A percentile compares a stretch with the other conserved stretches of the same genome.
Evolutionary conservation across 2,113 vertebrate species (phyloP).

Genomic region (Hemibagrus wyckioides): DNA sequence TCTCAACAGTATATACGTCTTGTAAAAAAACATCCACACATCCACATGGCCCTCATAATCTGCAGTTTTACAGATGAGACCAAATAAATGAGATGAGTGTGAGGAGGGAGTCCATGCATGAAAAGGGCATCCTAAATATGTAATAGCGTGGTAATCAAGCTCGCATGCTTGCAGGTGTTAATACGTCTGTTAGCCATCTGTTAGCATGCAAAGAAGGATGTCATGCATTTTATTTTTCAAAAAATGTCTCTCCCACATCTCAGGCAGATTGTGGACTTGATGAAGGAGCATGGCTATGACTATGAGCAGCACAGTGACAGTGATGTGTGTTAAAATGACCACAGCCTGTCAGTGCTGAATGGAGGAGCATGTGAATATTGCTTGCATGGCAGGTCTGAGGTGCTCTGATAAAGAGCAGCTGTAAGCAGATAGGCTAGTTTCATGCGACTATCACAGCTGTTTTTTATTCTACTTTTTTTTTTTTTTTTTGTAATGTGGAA

Average conservation of each 20-base stretch:
- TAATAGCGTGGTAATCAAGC: constrained; percentile 20
- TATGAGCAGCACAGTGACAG: constrained; percentile 32
- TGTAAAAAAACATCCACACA: neutral
- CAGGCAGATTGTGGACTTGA: constrained; percentile 37
- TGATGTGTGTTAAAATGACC: constrained; percentile 45
- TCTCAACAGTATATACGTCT: neutral
- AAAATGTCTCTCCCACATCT: neutral
- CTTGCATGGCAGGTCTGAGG: constrained; percentile 18
- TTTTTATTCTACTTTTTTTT: neutral
- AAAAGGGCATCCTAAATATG: constrained; percentile 32
- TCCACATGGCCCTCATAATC: neutral
- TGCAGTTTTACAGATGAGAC: constrained; percentile 23
- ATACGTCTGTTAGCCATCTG: constrained; percentile 23
- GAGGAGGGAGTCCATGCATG: constrained; percentile 4
- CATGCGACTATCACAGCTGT: constrained; percentile 3
- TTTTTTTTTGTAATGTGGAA: neutral
- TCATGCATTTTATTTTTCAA: constrained; percentile 14
- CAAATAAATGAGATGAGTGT: constrained; percentile 1
- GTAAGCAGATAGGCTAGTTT: constrained; percentile 30
- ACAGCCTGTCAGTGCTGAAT: constrained; percentile 29
- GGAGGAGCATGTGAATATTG: constrained; percentile 24
- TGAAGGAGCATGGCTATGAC: constrained; percentile 20
- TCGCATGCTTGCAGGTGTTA: constrained; percentile 19
- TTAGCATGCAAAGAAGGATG: constrained; percentile 21
- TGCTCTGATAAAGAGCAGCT: neutral